Base-by-base conservation (phyloP, 2,888 invertebrate species). In the Xanthostigma xanthostigma region DNA sequence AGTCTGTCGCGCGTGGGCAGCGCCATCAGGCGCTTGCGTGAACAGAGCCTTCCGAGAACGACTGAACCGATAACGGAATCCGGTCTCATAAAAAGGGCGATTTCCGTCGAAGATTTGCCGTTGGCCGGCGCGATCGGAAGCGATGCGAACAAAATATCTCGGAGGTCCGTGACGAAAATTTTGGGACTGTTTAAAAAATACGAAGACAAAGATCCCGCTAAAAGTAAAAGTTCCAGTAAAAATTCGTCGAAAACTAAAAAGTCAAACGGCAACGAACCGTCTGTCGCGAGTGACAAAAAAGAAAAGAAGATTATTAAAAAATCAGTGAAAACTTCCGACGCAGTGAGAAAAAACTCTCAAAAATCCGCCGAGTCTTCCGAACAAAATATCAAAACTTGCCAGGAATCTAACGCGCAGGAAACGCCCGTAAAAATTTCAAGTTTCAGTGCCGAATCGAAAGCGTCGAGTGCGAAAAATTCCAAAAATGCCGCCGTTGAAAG, bases 161-260 rank as follows among this genome's bases (percentile, higher is more conserved):
- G 76, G 58, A 81, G 78, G 39, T 79, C 80, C 10, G 81, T 83
- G 3, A 85, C 86, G 0, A 78, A 78, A 58, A 85, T 89, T 41
- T 66, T 89, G 49, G 85, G 86, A 1, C 67, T 88, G 3, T 85
- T 89, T 56, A 83, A 81, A 55, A 84, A 81, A 64, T 78, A 77
- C 62, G 78, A 84, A 64, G 74, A 81, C 45, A 72, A 79, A 58
- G 33, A 27, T 6, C 51, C 44, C 60, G 56, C 68, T 58, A 58
- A 69, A 51, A 45, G 59, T 53, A 48, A 59, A 53, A 44, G 52
- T 52, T 8, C 46, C 52, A 4, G 52, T 56, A 12, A 41, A 52
- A 51, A 40, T 33, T 17, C 27, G 42, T 42, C 37, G 1, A 54
- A 57, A 13, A 49, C 35, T 42, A 58, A 58, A 33, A 55, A 54